A percentile compares a stretch with the other conserved stretches of the same genome.
These are phyloP conservation scores for Paramormyrops hopkinsi DNA, from an alignment of 2,797 vertebrate species.

Conservation along the genomic window DNA sequence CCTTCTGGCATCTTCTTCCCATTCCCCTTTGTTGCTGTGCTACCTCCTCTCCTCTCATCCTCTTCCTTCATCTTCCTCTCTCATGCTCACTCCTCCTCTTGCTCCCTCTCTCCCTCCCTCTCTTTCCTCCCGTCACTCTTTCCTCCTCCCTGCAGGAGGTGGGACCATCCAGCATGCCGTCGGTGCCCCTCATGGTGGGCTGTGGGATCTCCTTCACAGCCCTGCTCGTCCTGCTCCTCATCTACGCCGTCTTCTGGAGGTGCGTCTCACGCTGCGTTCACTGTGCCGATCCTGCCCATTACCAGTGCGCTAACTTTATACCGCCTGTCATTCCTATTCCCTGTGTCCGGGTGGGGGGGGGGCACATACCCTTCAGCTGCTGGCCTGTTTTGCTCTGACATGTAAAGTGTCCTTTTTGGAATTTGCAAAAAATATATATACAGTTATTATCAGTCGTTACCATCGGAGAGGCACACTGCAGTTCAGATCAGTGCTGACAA, in stretches of 20 bases:
- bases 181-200: constrained; percentile 94
- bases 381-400: not conserved
- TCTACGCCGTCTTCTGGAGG: constrained; percentile 98
- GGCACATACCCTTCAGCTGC: not conserved
- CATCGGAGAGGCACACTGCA: not conserved
- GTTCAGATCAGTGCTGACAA: not conserved
- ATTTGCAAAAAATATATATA: constrained; percentile 10
- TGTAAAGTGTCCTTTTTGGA: constrained; percentile 2
- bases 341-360: not conserved
- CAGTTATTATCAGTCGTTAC: not conserved
- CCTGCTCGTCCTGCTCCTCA: constrained; percentile 84
- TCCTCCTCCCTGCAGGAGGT: constrained; percentile 65
- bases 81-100: not conserved
- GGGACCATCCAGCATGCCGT: constrained; percentile 81
- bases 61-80: not conserved
- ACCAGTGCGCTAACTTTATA: not conserved
- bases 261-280: constrained; percentile 42
- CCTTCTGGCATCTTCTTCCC: not conserved
- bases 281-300: not conserved
- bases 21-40: not conserved
- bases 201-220: constrained; percentile 93
- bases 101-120: not conserved
- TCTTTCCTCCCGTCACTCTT: not conserved
- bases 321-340: not conserved
- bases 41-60: not conserved